Evolutionary conservation across 2,113 vertebrate genomes (phyloP), one percentile per base, ranked within the genome.

Genomic region (Peucedramus taeniatus): DNA sequence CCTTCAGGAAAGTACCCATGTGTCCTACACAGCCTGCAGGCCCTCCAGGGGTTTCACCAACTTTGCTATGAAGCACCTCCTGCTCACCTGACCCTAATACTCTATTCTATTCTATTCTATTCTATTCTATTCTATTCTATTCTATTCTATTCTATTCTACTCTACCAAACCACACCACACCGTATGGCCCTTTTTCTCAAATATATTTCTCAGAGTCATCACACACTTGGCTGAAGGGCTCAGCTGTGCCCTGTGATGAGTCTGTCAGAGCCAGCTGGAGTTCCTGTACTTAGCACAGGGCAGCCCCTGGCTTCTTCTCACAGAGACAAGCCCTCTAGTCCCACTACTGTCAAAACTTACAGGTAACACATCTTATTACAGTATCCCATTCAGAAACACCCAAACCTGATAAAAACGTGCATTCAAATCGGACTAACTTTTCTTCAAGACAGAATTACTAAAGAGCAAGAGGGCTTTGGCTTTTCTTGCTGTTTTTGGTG

Each of bases 21-120:
- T 14, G 0, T 39, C 17, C 21, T 42, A 30, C 15, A 31, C 11
- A 28, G 10, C 4, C 35, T 17, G 2, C 10, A 5, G 5, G 1
- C 24, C 7, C 26, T 51, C 22, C 18, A 51, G 7, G 2, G 3
- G 1, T 10, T 26, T 24, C 12, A n/a, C 7, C 15, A 53, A 6
- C 23, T 71, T 28, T 24, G 7, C 13, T 22, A 7, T 13, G 21
- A 35, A 64, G 2, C 3, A 66, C 1, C 5, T 47, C 10, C 45
- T 59, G 2, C 39, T 24, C 6, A 26, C 42, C 30, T 31, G 7
- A 8, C 7, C 11, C 20, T 14, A 3, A n/a, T n/a, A n/a, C n/a
- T n/a, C n/a, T n/a, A n/a, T n/a, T n/a, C n/a, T n/a, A n/a, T n/a
- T n/a, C n/a, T n/a, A n/a, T n/a, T n/a, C n/a, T n/a, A n/a, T n/a